Percentiles rank a stretch among this genome's conserved stretches.
phyloP scores from a whole-genome alignment of 2,113 vertebrate species.

The Bujurquina vittata region DNA sequence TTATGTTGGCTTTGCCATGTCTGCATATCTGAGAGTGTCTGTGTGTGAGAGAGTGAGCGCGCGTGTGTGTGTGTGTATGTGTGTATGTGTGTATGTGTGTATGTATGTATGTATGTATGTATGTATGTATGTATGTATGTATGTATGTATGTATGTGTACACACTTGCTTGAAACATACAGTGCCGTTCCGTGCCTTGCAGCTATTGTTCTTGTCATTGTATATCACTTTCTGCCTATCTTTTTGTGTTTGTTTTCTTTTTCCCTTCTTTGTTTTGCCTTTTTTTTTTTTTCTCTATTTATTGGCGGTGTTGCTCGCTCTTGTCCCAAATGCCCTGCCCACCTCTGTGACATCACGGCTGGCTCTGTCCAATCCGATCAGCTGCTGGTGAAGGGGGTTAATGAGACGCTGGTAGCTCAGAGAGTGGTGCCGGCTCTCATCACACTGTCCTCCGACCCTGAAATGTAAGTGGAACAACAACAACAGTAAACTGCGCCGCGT shows the following conservation, averaged over 20 bases:
- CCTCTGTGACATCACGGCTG: constrained; percentile 77
- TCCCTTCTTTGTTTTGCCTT: constrained; percentile 59
- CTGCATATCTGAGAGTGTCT: constrained; percentile 19
- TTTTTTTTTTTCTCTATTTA: constrained; percentile 65
- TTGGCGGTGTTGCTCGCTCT: constrained; percentile 88
- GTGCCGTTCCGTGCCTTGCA: constrained; percentile 68
- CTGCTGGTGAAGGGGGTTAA: constrained; percentile 99
- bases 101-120: background rate
- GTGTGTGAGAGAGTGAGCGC: background rate
- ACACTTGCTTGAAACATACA: constrained; percentile 61
- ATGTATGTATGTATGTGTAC: constrained; percentile 6
- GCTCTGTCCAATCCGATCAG: constrained; percentile 88
- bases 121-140: background rate
- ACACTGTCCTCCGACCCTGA: constrained; percentile 99
- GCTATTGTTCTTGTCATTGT: constrained; percentile 76
- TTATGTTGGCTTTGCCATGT: constrained; percentile 85
- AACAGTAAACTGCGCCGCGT: constrained; percentile 66
- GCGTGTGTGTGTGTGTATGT: constrained; percentile 18
- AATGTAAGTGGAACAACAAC: constrained; percentile 96
- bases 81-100: constrained; percentile 13
- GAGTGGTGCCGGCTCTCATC: constrained; percentile 99
- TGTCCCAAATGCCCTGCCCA: constrained; percentile 77
- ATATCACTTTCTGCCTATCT: constrained; percentile 80
- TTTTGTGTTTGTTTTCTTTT: constrained; percentile 64
- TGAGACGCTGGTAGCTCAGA: constrained; percentile 99